Evolutionary conservation across 2,888 invertebrate genomes (phyloP).

Genomic region (Diabrotica balteata): DNA sequence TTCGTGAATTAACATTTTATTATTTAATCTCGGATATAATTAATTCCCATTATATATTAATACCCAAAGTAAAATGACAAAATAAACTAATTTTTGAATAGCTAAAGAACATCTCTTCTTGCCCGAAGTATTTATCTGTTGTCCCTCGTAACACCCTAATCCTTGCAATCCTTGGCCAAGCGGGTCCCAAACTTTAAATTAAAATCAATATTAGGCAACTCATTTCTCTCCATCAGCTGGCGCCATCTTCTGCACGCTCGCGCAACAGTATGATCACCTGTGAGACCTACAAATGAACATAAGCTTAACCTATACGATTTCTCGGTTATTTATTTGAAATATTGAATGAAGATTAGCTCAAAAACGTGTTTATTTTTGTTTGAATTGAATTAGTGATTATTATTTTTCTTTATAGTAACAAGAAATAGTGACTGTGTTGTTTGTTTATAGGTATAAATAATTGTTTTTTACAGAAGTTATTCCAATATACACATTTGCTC

Average conservation of each 20-base stretch:
- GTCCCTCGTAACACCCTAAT: slow-evolving; percentile 1
- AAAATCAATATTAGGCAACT: slow-evolving; percentile 30
- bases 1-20: too few relatives aligned
- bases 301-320: slow-evolving; percentile 27
- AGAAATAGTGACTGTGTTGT: neutral
- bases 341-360: slow-evolving; percentile 34
- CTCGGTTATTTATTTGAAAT: slow-evolving; percentile 23
- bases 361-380: slow-evolving; percentile 1
- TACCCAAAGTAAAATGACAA: too few relatives aligned
- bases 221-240: slow-evolving; percentile 7
- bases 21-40: too few relatives aligned
- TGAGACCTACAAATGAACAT: slow-evolving; percentile 24
- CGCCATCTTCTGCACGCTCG: slow-evolving; percentile 25
- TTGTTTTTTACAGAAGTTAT: neutral
- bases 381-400: neutral
- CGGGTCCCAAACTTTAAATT: slow-evolving; percentile 8
- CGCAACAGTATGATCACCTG: slow-evolving; percentile 29
- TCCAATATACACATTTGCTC: slow-evolving; percentile 4
- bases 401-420: neutral
- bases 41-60: too few relatives aligned
- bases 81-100: too few relatives aligned
- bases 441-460: too few relatives aligned
- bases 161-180: slow-evolving; percentile 12
- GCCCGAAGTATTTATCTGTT: neutral
- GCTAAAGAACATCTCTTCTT: too few relatives aligned